Base-by-base conservation (phyloP, 2,113 vertebrate genomes). In the Dipodomys stephensi region DNA sequence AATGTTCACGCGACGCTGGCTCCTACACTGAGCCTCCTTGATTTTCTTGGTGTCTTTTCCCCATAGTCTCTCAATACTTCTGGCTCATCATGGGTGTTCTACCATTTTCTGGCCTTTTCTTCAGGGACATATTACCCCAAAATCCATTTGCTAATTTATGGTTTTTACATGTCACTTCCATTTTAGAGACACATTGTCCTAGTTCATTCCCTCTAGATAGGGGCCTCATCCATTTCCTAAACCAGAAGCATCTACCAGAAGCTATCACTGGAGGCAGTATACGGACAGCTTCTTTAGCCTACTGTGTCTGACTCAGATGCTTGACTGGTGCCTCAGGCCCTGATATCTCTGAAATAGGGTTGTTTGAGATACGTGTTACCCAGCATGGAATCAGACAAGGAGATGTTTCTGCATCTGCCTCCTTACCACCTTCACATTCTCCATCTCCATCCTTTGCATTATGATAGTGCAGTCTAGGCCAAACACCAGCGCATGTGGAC, bases 351-450 rank as follows among this genome's bases (percentile, higher is more conserved):
- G 16, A 32, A 53, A n/a, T 44, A 12, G 13, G 27, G 53, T 7
- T 49, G 4, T 73, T 49, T 77, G 25, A 27, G 28, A 39, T 57
- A 57, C 2, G 44, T 5, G 27, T 4, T 62, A 53, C 60, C 15
- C 6, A 30, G 64, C 6, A 2, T 7, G 30, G 22, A 4, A 9
- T 46, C 6, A n/a, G 39, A n/a, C 2, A 6, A 20, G 3, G 27
- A 79, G 6, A 30, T 9, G 30, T 8, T 16, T 15, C 53, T 30
- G 32, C 15, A 13, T 25, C 15, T 69, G 32, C 20, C 53, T 81
- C 20, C 39, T 49, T 19, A 44, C 16, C 46, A 25, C 39, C 39
- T 39, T 39, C 39, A 6, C 3, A 11, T 49, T 85, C 16, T 6
- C 7, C 4, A 2, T 69, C 16, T 11, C 8, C 18, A 77, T 28